Base-by-base conservation (phyloP, 2,888 invertebrate genomes). In the Octonoba sinensis region DNA sequence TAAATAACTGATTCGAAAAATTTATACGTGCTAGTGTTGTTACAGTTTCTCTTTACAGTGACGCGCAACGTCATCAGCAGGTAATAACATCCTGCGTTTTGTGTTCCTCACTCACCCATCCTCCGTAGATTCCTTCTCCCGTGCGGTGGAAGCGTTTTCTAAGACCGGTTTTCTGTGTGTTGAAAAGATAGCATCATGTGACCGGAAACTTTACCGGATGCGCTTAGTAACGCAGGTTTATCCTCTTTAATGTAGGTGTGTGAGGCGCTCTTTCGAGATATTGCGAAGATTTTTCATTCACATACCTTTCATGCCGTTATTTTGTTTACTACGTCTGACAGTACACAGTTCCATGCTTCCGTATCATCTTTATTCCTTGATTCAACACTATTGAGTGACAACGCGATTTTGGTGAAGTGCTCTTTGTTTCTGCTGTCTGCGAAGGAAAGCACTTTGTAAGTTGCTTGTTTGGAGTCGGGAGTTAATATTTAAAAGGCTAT, bases 141-240 rank as follows among this genome's bases (percentile, higher is more conserved):
- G 62, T 76, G 51, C 76, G 59, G 27, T 56, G 44, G 65, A 69
- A 49, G 62, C 69, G 27, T 65, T 71, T 65, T 67, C 36, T 65
- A 60, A 64, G 74, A 82, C 74, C 74, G 74, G 74, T 74, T 74
- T 36, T 82, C 71, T 60, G 65, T 66, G 66, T 59, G 71, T 57
- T 66, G 82, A 60, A 82, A 76, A 82, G 76, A 76, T 76, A 56
- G 54, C 20, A 70, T 82, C 82, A 82, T 66, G 82, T 82, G 82
- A 82, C 75, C 82, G 82, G 82, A 82, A 82, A 82, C 82, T 72
- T 82, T 82, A 82, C 82, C 75, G 82, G 82, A 82, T 82, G 82
- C 72, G 75, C 82, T 74, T 73, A 81, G 69, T 74, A 81, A 73
- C 79, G 75, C 81, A 75, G 81, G 81, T 82, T 82, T 24, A 60